phyloP scores from a whole-genome alignment of 2,888 invertebrate species.

The Neoitamus cyanurus region DNA sequence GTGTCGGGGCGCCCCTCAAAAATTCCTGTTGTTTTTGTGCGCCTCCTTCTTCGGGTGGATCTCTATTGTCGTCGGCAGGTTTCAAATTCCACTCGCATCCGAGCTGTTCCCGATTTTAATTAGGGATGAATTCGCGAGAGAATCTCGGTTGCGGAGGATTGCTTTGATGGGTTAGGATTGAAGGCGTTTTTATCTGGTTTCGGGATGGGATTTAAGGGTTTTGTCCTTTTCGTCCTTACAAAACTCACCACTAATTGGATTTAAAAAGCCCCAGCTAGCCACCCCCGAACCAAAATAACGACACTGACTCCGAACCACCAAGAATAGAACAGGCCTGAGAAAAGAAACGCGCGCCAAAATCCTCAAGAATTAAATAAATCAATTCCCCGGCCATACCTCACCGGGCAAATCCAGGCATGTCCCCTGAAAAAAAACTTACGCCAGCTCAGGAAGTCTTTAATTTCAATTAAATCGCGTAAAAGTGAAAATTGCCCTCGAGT shows the following conservation, averaged over 20 bases:
- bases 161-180: not conserved
- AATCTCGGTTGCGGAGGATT: not conserved
- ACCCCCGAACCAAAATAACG: not conserved
- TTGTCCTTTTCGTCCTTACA: not conserved
- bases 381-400: conserved; percentile 4
- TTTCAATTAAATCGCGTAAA: conserved; percentile 34
- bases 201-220: not conserved
- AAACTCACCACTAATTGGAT: not conserved
- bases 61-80: not conserved
- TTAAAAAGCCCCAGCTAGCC: not conserved
- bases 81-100: not conserved
- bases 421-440: not conserved
- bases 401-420: not conserved
- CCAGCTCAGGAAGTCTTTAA: conserved; percentile 24
- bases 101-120: not conserved
- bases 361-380: conserved; percentile 23
- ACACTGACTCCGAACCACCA: not conserved
- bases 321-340: too few relatives aligned
- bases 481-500: conserved; percentile 29
- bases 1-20: not conserved
- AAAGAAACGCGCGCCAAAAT: not conserved
- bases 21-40: not conserved
- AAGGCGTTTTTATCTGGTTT: not conserved
- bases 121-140: conserved; percentile 5
- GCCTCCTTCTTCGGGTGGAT: not conserved